These are phyloP conservation scores for Papilio aristodemus DNA, from an alignment of 1,140 invertebrate genomes.

Conservation along the genomic window DNA sequence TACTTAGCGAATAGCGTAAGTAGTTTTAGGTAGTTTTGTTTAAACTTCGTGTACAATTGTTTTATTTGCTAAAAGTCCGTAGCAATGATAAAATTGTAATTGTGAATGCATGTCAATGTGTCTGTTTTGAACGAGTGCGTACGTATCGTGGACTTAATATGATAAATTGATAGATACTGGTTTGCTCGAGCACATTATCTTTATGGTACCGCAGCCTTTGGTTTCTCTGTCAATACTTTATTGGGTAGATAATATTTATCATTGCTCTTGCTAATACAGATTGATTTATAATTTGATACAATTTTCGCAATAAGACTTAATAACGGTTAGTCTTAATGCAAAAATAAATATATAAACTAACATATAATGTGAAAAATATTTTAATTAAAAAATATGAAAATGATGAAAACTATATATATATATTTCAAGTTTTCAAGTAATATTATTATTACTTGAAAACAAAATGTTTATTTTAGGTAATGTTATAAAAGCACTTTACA, in stretches of 20 bases:
- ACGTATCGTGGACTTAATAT: constrained; percentile 33
- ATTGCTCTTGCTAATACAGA: constrained; percentile 19
- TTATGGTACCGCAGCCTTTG: constrained; percentile 30
- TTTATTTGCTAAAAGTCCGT: constrained; percentile 7
- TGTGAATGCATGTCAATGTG: constrained; percentile 22
- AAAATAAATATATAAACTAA: too few relatives aligned
- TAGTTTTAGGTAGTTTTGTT: background rate
- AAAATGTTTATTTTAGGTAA: too few relatives aligned
- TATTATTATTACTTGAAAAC: too few relatives aligned
- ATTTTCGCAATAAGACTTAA: constrained; percentile 6
- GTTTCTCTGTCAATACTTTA: constrained; percentile 31
- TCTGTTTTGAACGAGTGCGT: constrained; percentile 33
- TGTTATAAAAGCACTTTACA: too few relatives aligned
- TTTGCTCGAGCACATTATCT: constrained; percentile 31
- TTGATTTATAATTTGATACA: constrained; percentile 8
- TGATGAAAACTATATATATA: too few relatives aligned
- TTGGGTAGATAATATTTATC: constrained; percentile 26
- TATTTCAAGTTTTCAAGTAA: too few relatives aligned
- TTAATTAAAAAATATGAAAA: too few relatives aligned
- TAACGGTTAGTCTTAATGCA: background rate
- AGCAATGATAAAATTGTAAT: constrained; percentile 17
- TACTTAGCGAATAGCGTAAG: background rate
- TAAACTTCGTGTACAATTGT: background rate
- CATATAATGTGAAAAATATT: too few relatives aligned
- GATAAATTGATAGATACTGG: constrained; percentile 34